A percentile compares a stretch with the other conserved stretches of the same genome.
Conservation (phyloP, 2,888 invertebrate species). For the Achlya flavicornis region DNA sequence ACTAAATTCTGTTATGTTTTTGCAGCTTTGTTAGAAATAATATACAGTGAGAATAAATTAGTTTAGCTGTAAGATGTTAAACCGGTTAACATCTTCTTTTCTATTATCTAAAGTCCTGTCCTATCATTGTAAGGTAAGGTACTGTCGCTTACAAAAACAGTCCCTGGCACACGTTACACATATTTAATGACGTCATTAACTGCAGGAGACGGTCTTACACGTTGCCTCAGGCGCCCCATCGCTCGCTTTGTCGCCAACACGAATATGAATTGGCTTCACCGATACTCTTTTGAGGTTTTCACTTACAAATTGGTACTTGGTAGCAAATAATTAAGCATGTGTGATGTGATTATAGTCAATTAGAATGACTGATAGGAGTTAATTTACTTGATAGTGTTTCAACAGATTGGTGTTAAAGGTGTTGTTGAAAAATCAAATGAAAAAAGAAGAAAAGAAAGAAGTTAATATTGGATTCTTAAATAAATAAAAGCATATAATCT, state of each 20-base stretch:
- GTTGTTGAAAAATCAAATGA: background rate
- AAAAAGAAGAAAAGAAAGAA: too few relatives aligned
- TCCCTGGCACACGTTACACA: conserved; percentile 54
- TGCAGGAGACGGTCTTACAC: conserved; percentile 62
- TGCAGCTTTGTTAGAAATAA: too few relatives aligned
- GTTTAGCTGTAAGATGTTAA: too few relatives aligned
- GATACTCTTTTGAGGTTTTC: conserved; percentile 25
- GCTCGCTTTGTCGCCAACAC: conserved; percentile 44
- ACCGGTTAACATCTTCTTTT: background rate
- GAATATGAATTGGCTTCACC: conserved; percentile 34
- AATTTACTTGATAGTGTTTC: background rate
- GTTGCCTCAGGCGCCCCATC: conserved; percentile 47
- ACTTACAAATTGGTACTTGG: conserved; percentile 1
- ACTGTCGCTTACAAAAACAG: conserved; percentile 37
- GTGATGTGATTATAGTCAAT: background rate
- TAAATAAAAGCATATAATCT: too few relatives aligned
- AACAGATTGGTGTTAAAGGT: background rate
- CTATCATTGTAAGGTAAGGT: conserved; percentile 19
- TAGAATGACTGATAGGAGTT: background rate
- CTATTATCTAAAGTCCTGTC: background rate
- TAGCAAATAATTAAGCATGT: background rate
- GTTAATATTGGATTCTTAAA: too few relatives aligned
- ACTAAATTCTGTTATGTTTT: too few relatives aligned
- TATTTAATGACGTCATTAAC: conserved; percentile 83
- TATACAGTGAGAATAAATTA: too few relatives aligned